Base-by-base conservation (phyloP, 2,113 vertebrate genomes). In the Gymnarchus niloticus region DNA sequence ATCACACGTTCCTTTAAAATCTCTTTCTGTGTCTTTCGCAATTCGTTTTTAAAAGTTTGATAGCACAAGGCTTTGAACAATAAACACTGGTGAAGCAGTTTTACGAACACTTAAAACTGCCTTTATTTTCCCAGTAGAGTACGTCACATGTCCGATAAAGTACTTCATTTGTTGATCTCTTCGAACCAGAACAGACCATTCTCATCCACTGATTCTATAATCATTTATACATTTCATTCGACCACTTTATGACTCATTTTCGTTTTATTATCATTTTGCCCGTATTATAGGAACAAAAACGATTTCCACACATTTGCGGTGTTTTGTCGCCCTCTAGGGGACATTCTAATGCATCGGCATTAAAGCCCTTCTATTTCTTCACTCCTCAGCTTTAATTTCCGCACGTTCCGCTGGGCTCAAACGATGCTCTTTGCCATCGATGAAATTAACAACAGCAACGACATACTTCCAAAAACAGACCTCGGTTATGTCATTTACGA, bases 401-500 rank as follows among this genome's bases (percentile, higher is more conserved):
- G 93, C 0, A 93, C 95, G 8, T 97, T 96, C 91, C 91, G 92
- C 78, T 96, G 96, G 96, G 92, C 96, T 65, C 95, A 95, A 91
- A 94, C 95, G 46, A 96, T 97, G 95, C 94, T 96, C 87, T 96
- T 95, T 86, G 95, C 94, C 3, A 93, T 97, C 77, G 84, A 94
- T 1, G 95, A 97, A 91, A 95, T 97, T n/a, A 96, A 97, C 49
- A 7, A 78, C 0, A 93, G 87, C 21, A 0, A 25, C 0, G 93
- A 95, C 81, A 89, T 97, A 81, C 92, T 96, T 78, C 96, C 95
- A 57, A 65, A 91, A 8, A 94, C 95, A 1, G 93, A 95, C 28
- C 91, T 96, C 88, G 96, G 96, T 2, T 97, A 95, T 7, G 95
- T 96, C 89, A 95, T 96, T 91, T 97, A 96, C 9, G 95, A 97